Percentiles rank a stretch among this genome's conserved stretches.
Conservation (phyloP, 2,888 invertebrate genomes). For the Cyaniris semiargus region DNA sequence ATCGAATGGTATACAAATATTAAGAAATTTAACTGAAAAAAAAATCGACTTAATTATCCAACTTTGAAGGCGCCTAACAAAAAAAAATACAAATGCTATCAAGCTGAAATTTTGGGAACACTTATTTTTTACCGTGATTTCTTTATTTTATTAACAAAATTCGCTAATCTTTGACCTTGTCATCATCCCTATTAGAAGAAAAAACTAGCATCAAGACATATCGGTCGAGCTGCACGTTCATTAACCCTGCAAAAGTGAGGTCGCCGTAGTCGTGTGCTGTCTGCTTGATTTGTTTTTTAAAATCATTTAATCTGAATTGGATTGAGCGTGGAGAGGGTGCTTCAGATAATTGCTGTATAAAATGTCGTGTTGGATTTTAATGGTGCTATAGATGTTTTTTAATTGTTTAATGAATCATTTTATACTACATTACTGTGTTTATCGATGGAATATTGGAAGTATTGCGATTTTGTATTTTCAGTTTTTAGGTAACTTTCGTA, state of each 20-base stretch:
- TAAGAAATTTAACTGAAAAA: too few species aligned
- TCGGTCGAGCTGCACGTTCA: slow-evolving; percentile 51
- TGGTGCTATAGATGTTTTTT: slow-evolving; percentile 29
- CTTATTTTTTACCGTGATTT: too few species aligned
- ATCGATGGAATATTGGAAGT: background rate
- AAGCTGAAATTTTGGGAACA: too few species aligned
- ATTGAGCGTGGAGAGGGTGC: slow-evolving; percentile 63
- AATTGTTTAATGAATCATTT: slow-evolving; percentile 27
- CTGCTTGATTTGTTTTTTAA: slow-evolving; percentile 74
- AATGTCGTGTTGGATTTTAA: slow-evolving; percentile 62
- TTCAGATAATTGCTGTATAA: slow-evolving; percentile 75
- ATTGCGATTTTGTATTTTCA: background rate
- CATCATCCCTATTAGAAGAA: too few species aligned
- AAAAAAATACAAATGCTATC: too few species aligned
- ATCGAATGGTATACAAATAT: too few species aligned
- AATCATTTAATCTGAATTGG: slow-evolving; percentile 77
- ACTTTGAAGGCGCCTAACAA: too few species aligned
- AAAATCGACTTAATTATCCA: too few species aligned
- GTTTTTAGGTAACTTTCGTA: background rate
- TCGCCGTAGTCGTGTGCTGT: slow-evolving; percentile 62
- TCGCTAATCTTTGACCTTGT: too few species aligned
- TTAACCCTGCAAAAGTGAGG: slow-evolving; percentile 63
- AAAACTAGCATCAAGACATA: slow-evolving; percentile 31
- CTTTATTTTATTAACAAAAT: too few species aligned
- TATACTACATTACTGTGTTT: slow-evolving; percentile 19